A percentile compares a stretch with the other conserved stretches of the same genome.
phyloP scores from a whole-genome alignment of 2,113 vertebrate genomes.

The Cichladusa arquata region DNA sequence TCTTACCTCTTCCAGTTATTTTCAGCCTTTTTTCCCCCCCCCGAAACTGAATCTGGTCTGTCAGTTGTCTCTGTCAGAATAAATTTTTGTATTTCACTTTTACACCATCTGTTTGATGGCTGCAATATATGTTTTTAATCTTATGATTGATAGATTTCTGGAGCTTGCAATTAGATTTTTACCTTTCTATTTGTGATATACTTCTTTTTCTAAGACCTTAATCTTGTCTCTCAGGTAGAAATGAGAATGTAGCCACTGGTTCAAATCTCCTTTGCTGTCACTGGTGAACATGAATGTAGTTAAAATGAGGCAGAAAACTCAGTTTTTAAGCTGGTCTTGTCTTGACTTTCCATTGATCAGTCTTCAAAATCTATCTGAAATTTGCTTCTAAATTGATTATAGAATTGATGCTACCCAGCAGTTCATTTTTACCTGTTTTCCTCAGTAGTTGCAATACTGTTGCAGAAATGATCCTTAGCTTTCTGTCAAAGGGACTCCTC shows the following conservation, averaged over 20 bases:
- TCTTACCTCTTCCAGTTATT: not conserved
- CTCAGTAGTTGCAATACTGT: not conserved
- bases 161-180: constrained; percentile 15
- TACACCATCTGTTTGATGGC: constrained; percentile 27
- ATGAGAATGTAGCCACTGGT: not conserved
- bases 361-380: not conserved
- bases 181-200: not conserved
- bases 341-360: not conserved
- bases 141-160: constrained; percentile 30
- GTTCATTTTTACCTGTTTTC: not conserved
- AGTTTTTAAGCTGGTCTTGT: not conserved
- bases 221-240: not conserved
- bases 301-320: not conserved
- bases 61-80: constrained; percentile 37
- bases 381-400: not conserved
- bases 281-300: not conserved
- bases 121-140: not conserved
- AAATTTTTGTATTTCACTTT: not conserved
- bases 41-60: not conserved
- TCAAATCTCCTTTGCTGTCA: not conserved
- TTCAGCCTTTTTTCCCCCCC: not conserved
- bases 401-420: not conserved
- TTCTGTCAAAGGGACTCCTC: fast-evolving
- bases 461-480: not conserved
- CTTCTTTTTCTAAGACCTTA: not conserved